Evolutionary conservation across 2,113 vertebrate genomes (phyloP).

Genomic region (Notarius lentiginosus): DNA sequence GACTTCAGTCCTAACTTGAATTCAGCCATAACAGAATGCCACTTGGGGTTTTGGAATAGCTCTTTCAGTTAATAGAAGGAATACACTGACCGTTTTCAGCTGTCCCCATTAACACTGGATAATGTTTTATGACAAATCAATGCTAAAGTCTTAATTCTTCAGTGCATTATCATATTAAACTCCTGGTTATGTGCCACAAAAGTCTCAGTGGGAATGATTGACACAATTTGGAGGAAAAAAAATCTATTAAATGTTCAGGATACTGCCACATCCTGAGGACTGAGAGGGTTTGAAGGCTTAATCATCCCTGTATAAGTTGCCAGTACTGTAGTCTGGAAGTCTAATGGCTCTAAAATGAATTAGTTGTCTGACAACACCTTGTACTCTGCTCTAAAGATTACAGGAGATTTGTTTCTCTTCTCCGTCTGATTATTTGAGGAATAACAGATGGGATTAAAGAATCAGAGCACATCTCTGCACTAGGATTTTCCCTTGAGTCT

Average conservation of each 20-base stretch:
- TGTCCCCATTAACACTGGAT: slow-evolving; percentile 2
- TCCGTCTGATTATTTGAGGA: slow-evolving; percentile 5
- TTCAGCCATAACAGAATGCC: neutral
- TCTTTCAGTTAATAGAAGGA: slow-evolving; percentile 8
- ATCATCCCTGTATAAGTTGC: slow-evolving; percentile 33
- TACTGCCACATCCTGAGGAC: slow-evolving; percentile 29
- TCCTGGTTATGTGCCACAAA: neutral
- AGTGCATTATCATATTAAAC: neutral
- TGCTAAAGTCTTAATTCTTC: slow-evolving; percentile 26
- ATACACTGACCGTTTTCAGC: slow-evolving; percentile 9
- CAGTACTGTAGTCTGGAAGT: slow-evolving; percentile 37
- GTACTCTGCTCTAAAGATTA: slow-evolving; percentile 46
- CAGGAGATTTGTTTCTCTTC: slow-evolving; percentile 42
- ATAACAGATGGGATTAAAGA: slow-evolving; percentile 33
- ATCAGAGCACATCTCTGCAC: neutral
- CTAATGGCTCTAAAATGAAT: slow-evolving; percentile 51
- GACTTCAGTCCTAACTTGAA: neutral
- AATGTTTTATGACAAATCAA: slow-evolving; percentile 21
- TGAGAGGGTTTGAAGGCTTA: slow-evolving; percentile 30
- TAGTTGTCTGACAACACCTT: slow-evolving; percentile 49
- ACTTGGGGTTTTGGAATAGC: slow-evolving; percentile 25
- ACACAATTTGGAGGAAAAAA: slow-evolving; percentile 23
- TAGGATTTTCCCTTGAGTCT: neutral
- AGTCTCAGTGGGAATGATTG: neutral
- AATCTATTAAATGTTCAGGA: slow-evolving; percentile 39